Base-by-base conservation (phyloP, 2,113 vertebrate species). In the Burhinus bistriatus region DNA sequence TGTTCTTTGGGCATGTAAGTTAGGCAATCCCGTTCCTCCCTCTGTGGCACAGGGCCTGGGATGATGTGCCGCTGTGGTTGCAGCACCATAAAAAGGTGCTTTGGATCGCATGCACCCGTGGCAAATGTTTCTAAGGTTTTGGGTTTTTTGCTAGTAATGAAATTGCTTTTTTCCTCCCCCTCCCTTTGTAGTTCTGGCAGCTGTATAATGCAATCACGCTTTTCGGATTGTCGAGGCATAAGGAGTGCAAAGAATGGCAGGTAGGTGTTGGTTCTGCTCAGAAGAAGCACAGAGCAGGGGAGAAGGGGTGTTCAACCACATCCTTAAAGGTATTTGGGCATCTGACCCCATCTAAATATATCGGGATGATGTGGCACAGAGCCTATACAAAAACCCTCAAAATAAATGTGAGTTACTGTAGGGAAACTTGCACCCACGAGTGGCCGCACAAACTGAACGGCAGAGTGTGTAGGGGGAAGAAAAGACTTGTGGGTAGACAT, bases 1-100 rank as follows among this genome's bases (percentile, higher is more conserved):
- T 99, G 77, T 99, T 99, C 98, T 99, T 99, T 68, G 99, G 99
- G 59, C 99, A 99, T 4, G 99, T 99, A 98, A 99, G 99, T 99
- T 32, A 42, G 36, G 22, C 11, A 10, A 12, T 49, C 22, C 62
- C 2, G 0, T 62, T 55, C 61, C 19, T 72, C 21, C 12, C n/a
- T 58, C 22, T 51, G 71, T 0, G 0, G 20, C 0, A 0, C 7
- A 2, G 25, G 29, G 18, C 17, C 36, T 42, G 20, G 38, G 23
- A 32, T 47, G 30, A 15, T n/a, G 54, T 79, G 81, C 44, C 2
- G 3, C 82, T 44, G 51, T 1, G 6, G 38, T 7, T 30, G 30
- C 49, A 42, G 87, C 62, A 45, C 47, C 20, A 5, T 38, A 5
- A 49, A 12, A 32, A 54, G 27, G 40, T 86, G 76, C 51, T 91